These are phyloP conservation scores for Ischnura elegans DNA, from an alignment of 2,888 invertebrate genomes.

Conservation along the genomic window DNA sequence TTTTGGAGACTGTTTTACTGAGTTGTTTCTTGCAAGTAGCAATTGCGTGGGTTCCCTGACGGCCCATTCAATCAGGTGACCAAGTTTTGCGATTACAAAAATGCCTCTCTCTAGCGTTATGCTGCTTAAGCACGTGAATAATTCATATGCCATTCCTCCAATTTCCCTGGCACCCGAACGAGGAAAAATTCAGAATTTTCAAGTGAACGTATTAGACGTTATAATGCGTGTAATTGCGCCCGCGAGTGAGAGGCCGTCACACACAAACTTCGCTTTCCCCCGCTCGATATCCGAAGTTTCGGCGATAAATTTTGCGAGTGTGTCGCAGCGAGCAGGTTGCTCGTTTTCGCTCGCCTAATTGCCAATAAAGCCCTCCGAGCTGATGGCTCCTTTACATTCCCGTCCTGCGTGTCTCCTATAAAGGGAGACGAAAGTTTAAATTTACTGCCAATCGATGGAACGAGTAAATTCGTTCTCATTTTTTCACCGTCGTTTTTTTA, in stretches of 20 bases:
- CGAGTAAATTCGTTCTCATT: neutral
- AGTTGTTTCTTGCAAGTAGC: neutral
- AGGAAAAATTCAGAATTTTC: neutral
- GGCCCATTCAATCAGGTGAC: neutral
- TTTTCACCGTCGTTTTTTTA: neutral
- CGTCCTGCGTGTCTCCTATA: neutral
- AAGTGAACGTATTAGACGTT: too few relatives aligned
- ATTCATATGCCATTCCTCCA: neutral
- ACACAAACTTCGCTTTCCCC: neutral
- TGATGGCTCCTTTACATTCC: slow-evolving; percentile 28
- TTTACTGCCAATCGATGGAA: slow-evolving; percentile 10
- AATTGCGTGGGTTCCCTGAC: neutral
- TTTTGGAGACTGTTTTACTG: too few relatives aligned
- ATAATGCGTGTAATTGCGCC: too few relatives aligned
- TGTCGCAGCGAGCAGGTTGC: neutral
- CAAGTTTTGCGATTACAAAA: neutral
- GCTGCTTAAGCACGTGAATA: neutral
- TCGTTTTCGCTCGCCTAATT: slow-evolving; percentile 8
- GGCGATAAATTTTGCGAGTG: slow-evolving; percentile 10
- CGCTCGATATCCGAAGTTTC: neutral
- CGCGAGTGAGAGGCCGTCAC: too few relatives aligned
- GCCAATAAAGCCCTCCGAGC: neutral
- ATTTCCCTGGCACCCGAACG: neutral
- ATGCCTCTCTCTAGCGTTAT: neutral
- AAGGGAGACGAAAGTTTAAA: slow-evolving; percentile 6